Base-by-base conservation (phyloP, 1,140 invertebrate species). In the Tetranychus urticae region DNA sequence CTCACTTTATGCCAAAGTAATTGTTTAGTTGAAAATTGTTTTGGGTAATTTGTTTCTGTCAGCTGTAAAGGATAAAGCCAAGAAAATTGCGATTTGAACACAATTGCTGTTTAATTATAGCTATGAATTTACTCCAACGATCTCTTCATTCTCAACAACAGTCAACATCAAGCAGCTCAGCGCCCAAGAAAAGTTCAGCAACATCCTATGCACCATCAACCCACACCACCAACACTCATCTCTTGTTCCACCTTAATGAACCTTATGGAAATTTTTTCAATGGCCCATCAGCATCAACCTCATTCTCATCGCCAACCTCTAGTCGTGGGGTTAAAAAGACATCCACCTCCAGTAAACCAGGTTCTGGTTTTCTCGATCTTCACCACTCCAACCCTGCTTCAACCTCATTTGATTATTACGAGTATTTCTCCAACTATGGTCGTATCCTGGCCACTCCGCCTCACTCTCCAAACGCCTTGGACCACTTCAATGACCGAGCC, bases 351-450 rank as follows among this genome's bases (percentile, higher is more conserved):
- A n/a, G 50, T 12, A 31, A 31, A 31, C 50, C n/a, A 23, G 50
- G 31, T n/a, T 13, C n/a, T n/a, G 55, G 55, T 13, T 52, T 52
- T 52, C 48, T 33, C 14, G 48, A 52, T n/a, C 48, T 52, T 42
- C 39, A 42, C 48, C 34, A 56, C 33, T 56, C 55, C 8, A 56
- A 56, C 36, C 14, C 55, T 5, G 50, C n/a, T 6, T n/a, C n/a
- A 6, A n/a, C 50, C 13, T 52, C 55, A 1, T 63, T 63, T 39
- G 63, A 64, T 46, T 64, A 64, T 56, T 64, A 61, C 37, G 63
- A 64, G 13, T 64, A 64, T 35, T 64, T 63, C 35, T 56, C 45
- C 1, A 64, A 64, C 47, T 64, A 75, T 67, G 76, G 71, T 62
- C 70, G 37, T 23, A 34, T 54, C 13, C 33, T 57, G 14, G 33